Evolutionary conservation across 2,113 vertebrate species (phyloP), one percentile per base, ranked within the genome.

Genomic region (Atrichornis clamosus): DNA sequence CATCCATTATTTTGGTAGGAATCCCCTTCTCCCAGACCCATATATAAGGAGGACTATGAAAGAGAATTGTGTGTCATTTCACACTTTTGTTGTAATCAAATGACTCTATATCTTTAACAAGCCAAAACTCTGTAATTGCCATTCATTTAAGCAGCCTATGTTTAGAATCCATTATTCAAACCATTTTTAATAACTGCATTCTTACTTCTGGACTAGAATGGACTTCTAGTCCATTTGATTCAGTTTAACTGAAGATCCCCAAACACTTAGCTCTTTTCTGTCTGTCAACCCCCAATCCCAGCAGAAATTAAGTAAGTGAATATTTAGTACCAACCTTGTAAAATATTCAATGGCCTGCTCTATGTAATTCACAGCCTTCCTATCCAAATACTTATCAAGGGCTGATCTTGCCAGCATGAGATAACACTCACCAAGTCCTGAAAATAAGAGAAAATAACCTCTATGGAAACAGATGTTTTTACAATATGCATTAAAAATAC

Each of bases 401-500:
- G 99, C 98, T 83, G 93, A 94, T 97, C 97, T 99, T 59, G 98
- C 99, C 95, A 99, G 89, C 96, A 98, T 97, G 46, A 99, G 96
- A 56, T 99, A 98, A 78, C 99, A 99, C 82, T 99, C 99, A 12
- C 99, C 99, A 79, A 99, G 98, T 90, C 99, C 99, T 99, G 90
- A 79, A 96, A 91, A 87, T 69, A 83, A 76, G 37, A 93, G 10
- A 93, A 89, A 89, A 81, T 9, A 81, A 8, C 1, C 4, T 50
- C 35, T 27, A 4, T 89, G 60, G 84, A 84, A 84, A 78, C 7
- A 76, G 58, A 63, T 33, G 16, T 13, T 76, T 72, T 78, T 53
- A 53, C 3, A 20, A 69, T 20, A 56, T 4, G 8, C 12, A 53
- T 68, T 30, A 50, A 56, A 77, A 87, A 64, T 35, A 33, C 27